phyloP scores from a whole-genome alignment of 2,797 vertebrate species.

The Hoplostethus atlanticus region DNA sequence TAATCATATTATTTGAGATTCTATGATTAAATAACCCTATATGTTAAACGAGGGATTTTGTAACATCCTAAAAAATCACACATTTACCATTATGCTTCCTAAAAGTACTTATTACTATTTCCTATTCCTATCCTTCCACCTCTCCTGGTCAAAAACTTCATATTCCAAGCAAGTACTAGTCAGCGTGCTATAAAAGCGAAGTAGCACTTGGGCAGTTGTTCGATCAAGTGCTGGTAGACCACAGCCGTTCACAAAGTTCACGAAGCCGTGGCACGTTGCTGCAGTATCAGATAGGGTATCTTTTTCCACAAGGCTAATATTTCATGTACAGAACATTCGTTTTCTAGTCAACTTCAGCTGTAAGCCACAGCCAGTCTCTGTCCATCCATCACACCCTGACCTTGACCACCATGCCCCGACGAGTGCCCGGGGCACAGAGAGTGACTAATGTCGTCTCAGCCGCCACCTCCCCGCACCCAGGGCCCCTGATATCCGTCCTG shows the following conservation, averaged over 20 bases:
- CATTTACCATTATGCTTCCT: not conserved
- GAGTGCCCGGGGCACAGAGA: slow-evolving; percentile 65
- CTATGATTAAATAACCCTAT: not conserved
- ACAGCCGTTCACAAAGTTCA: slow-evolving; percentile 51
- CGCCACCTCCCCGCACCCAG: slow-evolving; percentile 63
- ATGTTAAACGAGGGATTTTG: not conserved
- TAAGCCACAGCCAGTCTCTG: slow-evolving; percentile 49
- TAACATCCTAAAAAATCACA: not conserved
- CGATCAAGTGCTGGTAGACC: slow-evolving; percentile 16
- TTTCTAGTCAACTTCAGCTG: slow-evolving; percentile 69
- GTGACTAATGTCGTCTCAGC: slow-evolving; percentile 73
- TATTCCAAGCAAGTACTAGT: slow-evolving; percentile 3
- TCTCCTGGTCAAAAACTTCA: slow-evolving; percentile 22
- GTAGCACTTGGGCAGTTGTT: not conserved
- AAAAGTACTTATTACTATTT: not conserved
- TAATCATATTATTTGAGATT: not conserved
- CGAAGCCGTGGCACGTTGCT: slow-evolving; percentile 54
- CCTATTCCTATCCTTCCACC: not conserved
- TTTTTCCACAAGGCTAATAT: slow-evolving; percentile 63
- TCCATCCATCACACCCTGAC: slow-evolving; percentile 79
- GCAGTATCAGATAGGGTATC: slow-evolving; percentile 68
- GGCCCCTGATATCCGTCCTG: slow-evolving; percentile 72
- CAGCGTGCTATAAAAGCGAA: not conserved
- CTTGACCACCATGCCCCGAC: slow-evolving; percentile 72
- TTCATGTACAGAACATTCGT: slow-evolving; percentile 75